Evolutionary conservation across 2,888 invertebrate species (phyloP), one percentile per base, ranked within the genome.

Genomic region (Bibio marci): DNA sequence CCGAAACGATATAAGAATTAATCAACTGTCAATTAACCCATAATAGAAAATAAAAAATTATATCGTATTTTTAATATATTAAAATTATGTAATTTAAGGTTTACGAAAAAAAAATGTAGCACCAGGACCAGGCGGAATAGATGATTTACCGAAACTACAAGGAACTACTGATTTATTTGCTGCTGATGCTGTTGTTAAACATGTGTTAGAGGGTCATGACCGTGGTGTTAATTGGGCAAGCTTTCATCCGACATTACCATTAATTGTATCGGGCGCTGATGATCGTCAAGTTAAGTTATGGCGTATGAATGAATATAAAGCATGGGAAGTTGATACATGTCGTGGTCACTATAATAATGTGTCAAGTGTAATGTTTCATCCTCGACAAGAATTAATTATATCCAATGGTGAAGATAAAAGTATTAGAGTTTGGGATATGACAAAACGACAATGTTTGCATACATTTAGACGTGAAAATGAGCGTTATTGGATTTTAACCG

Each of bases 311-410:
- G 94, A 94, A 61, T 77, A 86, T n/a, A 87, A 88, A 67, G 97
- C 95, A 0, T 97, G 95, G 95, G 97, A 98, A 58, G 90, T 98
- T 32, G 98, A 99, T 63, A 92, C 95, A 1, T 98, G 95, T 52
- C 78, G 98, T n/a, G 98, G 98, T 0, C 98, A 98, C 59, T 98
- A 97, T 69, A 94, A 97, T 69, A 99, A 99, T 61, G 97, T 98
- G 3, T 97, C 95, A 0, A 95, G 95, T 55, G 92, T 87, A 0
- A 63, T 94, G 33, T 98, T 98, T 66, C 97, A 98, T 64, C 95
- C 98, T 1, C 71, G 92, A 14, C 91, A 95, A 59, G 98, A 99
- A 55, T 68, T 97, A 25, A 88, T 99, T 44, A 66, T 99, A 33
- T 92, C 92, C 26, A 97, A 98, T 64, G 86, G 95, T 14, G 98